Conservation (phyloP, 1,140 invertebrate genomes). For the Pteromalus puparum region DNA sequence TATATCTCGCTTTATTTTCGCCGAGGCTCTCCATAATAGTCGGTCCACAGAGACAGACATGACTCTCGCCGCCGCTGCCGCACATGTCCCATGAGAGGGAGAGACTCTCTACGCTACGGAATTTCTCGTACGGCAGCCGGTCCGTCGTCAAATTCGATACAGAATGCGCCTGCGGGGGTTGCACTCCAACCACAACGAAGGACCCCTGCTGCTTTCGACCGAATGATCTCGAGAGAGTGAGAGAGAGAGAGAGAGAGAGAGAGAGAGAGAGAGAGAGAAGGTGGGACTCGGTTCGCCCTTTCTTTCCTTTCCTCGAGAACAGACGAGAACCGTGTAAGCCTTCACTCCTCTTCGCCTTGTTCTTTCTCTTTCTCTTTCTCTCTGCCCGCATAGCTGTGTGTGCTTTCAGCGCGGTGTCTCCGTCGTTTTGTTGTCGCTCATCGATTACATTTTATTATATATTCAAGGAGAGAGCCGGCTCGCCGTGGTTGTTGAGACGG, state of each 20-base stretch:
- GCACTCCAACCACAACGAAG: conserved; percentile 24
- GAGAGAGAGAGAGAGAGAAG: conserved; percentile 27
- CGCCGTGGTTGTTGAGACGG: background rate
- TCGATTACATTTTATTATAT: conserved; percentile 48
- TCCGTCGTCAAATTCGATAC: conserved; percentile 63
- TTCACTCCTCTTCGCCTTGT: conserved; percentile 22
- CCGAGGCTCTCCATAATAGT: background rate
- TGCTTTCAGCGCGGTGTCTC: background rate
- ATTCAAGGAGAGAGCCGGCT: background rate
- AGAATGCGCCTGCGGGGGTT: conserved; percentile 56
- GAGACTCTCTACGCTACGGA: conserved; percentile 51
- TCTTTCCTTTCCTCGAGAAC: conserved; percentile 1
- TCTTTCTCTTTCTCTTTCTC: background rate
- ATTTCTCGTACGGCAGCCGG: conserved; percentile 31
- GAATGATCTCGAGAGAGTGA: conserved; percentile 59
- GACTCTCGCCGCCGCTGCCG: background rate
- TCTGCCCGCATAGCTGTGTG: background rate
- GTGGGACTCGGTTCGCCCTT: conserved; percentile 47
- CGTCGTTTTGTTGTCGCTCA: conserved; percentile 41
- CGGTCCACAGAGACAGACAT: too few species aligned
- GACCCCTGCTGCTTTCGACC: conserved; percentile 63
- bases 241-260: too few species aligned
- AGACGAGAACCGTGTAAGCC: conserved; percentile 27
- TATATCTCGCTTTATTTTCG: conserved; percentile 38
- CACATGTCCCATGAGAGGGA: conserved; percentile 14